A percentile compares a stretch with the other conserved stretches of the same genome.
Conservation (phyloP, 2,113 vertebrate genomes). For the Geothlypis trichas region DNA sequence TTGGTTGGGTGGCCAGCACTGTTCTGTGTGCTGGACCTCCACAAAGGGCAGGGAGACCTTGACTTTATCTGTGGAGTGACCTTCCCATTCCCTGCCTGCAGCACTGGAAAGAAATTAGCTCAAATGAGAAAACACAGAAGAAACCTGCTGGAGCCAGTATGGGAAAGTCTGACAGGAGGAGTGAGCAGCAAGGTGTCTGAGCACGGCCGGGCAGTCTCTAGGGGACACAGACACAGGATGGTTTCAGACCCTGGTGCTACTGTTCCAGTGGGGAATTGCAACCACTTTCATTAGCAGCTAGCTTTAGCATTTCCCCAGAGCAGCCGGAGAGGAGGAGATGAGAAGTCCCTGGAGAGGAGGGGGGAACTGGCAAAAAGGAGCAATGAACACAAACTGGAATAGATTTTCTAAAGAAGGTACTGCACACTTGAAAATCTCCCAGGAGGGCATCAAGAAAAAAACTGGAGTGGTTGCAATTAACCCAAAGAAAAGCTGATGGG, state of each 20-base stretch:
- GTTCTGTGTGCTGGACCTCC: background rate
- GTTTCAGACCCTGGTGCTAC: constrained; percentile 63
- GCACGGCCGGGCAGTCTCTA: background rate
- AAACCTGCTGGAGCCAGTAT: background rate
- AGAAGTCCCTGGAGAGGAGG: background rate
- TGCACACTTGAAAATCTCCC: background rate
- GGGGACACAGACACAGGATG: background rate
- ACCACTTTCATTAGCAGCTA: constrained; percentile 61
- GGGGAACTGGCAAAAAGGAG: background rate
- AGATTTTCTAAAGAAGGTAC: background rate
- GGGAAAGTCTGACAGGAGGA: background rate
- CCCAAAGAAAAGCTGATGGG: background rate
- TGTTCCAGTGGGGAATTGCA: constrained; percentile 58
- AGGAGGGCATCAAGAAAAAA: background rate
- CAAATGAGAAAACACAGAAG: constrained; percentile 25
- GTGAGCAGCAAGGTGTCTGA: constrained; percentile 15
- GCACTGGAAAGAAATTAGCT: background rate
- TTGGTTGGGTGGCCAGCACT: background rate
- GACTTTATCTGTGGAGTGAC: background rate
- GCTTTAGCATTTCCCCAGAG: constrained; percentile 20
- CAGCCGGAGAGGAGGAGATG: background rate
- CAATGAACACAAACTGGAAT: background rate
- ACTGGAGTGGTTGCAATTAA: background rate
- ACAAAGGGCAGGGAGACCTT: background rate
- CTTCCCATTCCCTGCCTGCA: background rate